Conservation (phyloP, 2,888 invertebrate species). For the Crocallis elinguaria region DNA sequence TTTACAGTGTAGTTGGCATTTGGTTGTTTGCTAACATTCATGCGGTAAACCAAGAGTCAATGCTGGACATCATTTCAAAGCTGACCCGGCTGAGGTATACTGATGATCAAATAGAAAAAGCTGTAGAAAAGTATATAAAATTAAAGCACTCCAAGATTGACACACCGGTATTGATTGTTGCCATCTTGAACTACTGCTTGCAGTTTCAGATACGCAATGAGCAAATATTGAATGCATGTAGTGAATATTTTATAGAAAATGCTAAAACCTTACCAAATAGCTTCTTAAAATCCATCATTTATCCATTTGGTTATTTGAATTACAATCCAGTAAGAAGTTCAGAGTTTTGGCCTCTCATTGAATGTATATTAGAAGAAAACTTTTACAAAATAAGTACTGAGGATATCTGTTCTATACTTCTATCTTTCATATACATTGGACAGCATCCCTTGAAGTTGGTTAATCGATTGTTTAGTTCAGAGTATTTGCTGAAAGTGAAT, state of each 20-base stretch:
- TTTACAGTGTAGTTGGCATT: slow-evolving; percentile 69
- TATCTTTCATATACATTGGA: slow-evolving; percentile 87
- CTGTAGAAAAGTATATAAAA: slow-evolving; percentile 86
- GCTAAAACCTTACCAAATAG: slow-evolving; percentile 74
- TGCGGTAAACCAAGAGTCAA: slow-evolving; percentile 82
- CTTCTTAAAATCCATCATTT: slow-evolving; percentile 83
- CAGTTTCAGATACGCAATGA: slow-evolving; percentile 84
- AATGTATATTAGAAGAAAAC: slow-evolving; percentile 79
- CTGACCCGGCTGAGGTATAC: slow-evolving; percentile 82
- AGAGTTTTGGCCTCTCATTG: slow-evolving; percentile 85
- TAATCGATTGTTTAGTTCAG: slow-evolving; percentile 84
- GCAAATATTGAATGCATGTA: slow-evolving; percentile 83
- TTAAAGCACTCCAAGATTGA: slow-evolving; percentile 75
- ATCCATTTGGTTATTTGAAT: slow-evolving; percentile 86
- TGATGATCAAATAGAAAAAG: slow-evolving; percentile 83
- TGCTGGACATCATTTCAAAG: slow-evolving; percentile 81
- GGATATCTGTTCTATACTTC: slow-evolving; percentile 85
- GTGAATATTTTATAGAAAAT: slow-evolving; percentile 82
- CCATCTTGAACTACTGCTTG: slow-evolving; percentile 86
- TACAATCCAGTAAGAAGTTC: slow-evolving; percentile 77
- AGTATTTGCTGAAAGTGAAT: slow-evolving; percentile 85
- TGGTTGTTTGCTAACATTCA: slow-evolving; percentile 87
- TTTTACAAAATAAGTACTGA: slow-evolving; percentile 84
- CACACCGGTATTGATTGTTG: slow-evolving; percentile 83
- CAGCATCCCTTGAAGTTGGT: slow-evolving; percentile 86